Base-by-base conservation (phyloP, 2,888 invertebrate genomes). In the Nomada lathburiana region DNA sequence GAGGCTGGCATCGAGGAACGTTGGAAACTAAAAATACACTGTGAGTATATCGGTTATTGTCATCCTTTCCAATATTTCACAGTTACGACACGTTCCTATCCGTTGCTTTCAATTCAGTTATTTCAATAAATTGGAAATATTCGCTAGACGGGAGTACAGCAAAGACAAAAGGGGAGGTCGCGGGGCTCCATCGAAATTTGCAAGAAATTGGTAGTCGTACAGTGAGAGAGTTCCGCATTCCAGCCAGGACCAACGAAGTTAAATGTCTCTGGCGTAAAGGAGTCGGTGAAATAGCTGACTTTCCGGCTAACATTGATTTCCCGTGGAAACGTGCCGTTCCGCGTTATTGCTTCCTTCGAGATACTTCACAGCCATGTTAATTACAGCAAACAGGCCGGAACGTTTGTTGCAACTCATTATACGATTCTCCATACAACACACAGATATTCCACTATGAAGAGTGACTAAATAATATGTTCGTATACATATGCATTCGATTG, bases 1-100 rank as follows among this genome's bases (percentile, higher is more conserved):
- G 97, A 97, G 94, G 97, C 97, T 85, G 96, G 97, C 83, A 96
- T 98, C 85, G 98, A 98, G 95, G 97, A 98, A 94, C 97, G 97
- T 95, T 97, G 97, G 97, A 95, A 96, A 92, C 96, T 98, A 91
- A 96, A 97, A 94, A 98, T 98, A 90, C 97, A 97, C 94, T 98
- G 98, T 98, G 95, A 98, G 98, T 97, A 92, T 57, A 44, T 23
- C 7, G 9, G 18, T 3, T 70, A n/a, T 60, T 23, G 47, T 16
- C 5, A 20, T 26, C 1, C 3, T n/a, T 2, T 44, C 0, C 20
- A 36, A 36, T 60, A 59, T 47, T 70, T 70, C 76, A 77, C 69
- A 73, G 73, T 81, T 75, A 44, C 23, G 44, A 20, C n/a, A 20
- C 23, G 9, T 26, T 11, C n/a, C 16, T n/a, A 20, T 18, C 3